Conservation (phyloP, 2,888 invertebrate genomes). For the Bombylius major region DNA sequence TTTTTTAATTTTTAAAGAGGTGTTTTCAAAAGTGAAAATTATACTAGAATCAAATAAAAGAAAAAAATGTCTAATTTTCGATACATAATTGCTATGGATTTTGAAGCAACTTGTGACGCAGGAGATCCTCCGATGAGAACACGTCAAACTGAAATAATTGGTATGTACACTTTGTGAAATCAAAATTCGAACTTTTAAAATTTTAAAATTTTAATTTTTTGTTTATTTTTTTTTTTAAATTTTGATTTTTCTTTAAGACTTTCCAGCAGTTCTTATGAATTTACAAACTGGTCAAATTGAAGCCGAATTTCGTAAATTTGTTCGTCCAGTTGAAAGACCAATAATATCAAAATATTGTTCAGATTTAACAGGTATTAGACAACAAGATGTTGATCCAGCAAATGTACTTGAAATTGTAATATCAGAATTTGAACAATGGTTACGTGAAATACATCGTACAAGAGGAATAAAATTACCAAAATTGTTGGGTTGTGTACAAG, state of each 20-base stretch:
- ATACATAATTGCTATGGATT: neutral
- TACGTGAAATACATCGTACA: neutral
- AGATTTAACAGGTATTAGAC: neutral
- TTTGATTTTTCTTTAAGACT: neutral
- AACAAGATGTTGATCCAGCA: neutral
- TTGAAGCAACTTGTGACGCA: neutral
- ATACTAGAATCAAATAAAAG: too few species aligned
- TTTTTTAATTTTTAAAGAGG: too few species aligned
- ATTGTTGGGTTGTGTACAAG: slow-evolving; percentile 18
- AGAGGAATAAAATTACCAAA: neutral
- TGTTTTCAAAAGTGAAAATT: too few species aligned
- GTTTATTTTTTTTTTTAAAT: neutral
- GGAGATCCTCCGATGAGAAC: neutral
- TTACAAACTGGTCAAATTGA: neutral
- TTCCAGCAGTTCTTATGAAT: neutral
- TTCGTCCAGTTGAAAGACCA: neutral
- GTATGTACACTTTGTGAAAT: neutral
- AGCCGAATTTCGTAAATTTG: neutral
- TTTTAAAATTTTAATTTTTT: too few species aligned
- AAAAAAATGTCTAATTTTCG: too few species aligned
- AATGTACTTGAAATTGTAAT: neutral
- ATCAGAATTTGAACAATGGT: neutral
- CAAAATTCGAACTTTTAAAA: too few species aligned
- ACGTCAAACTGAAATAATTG: neutral
- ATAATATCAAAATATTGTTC: neutral